phyloP scores from a whole-genome alignment of 2,797 vertebrate species.

The Bradypodion pumilum region DNA sequence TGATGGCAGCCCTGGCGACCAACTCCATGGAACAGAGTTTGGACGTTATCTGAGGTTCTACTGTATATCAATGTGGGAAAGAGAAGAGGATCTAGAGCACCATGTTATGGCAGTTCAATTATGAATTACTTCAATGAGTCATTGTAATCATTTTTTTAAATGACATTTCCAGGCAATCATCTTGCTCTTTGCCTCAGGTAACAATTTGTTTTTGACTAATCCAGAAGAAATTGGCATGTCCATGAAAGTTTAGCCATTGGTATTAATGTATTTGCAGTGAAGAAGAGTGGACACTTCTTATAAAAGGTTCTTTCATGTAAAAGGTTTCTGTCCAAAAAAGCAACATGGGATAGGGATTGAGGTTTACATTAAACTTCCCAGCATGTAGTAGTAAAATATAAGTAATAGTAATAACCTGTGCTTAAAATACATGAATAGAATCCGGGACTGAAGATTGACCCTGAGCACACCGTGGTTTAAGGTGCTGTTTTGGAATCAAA shows the following conservation, averaged over 20 bases:
- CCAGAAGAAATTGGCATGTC: neutral
- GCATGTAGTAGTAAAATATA: neutral
- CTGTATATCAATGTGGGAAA: neutral
- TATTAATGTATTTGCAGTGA: neutral
- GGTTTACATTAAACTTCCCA: neutral
- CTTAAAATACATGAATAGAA: neutral
- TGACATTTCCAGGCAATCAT: neutral
- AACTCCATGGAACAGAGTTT: too few relatives aligned
- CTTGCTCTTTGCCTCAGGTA: neutral
- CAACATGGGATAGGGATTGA: neutral
- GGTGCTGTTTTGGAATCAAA: neutral
- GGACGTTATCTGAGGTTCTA: too few relatives aligned
- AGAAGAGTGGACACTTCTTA: neutral
- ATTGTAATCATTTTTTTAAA: neutral
- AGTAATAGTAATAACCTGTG: neutral
- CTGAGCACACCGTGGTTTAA: neutral
- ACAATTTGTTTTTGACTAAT: neutral
- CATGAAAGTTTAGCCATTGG: neutral
- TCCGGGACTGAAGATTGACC: neutral
- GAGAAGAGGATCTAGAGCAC: neutral
- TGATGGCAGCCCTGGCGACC: too few relatives aligned
- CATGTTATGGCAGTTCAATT: neutral
- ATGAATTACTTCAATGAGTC: neutral
- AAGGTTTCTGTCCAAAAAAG: neutral
- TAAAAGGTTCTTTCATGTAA: neutral